Conservation (phyloP, 2,113 vertebrate genomes). For the Bagarius yarrelli region DNA sequence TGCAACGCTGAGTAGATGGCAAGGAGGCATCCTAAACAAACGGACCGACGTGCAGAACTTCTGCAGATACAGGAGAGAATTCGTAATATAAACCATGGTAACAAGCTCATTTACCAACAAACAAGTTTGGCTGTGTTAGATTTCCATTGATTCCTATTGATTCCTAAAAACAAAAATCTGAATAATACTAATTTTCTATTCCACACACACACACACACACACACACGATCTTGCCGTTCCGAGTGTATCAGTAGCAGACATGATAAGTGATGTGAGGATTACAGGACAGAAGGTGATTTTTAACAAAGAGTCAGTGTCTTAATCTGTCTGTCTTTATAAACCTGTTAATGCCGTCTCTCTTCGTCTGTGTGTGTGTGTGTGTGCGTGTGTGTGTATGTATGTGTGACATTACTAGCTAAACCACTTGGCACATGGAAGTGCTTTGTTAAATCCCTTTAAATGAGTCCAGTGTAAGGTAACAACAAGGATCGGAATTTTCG, state of each 20-base stretch:
- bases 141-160: no score
- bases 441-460: not conserved
- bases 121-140: no score
- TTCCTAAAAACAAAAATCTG: no score
- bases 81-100: not conserved
- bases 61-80: not conserved
- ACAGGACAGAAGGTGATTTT: constrained; percentile 18
- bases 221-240: not conserved
- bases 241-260: constrained; percentile 16
- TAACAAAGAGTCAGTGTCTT: constrained; percentile 30
- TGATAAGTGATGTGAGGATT: not conserved
- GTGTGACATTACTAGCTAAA: not conserved
- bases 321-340: constrained; percentile 52
- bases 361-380: not conserved
- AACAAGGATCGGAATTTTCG: no score
- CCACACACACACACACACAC: constrained; percentile 1
- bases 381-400: not conserved
- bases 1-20: not conserved
- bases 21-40: not conserved
- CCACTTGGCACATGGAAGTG: not conserved
- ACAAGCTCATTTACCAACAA: no score
- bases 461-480: no score
- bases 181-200: no score
- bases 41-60: not conserved
- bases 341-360: constrained; percentile 49